Percentiles rank a stretch among this genome's conserved stretches.
Evolutionary conservation across 1,140 invertebrate species (phyloP).

Genomic region (Leguminivora glycinivorella): DNA sequence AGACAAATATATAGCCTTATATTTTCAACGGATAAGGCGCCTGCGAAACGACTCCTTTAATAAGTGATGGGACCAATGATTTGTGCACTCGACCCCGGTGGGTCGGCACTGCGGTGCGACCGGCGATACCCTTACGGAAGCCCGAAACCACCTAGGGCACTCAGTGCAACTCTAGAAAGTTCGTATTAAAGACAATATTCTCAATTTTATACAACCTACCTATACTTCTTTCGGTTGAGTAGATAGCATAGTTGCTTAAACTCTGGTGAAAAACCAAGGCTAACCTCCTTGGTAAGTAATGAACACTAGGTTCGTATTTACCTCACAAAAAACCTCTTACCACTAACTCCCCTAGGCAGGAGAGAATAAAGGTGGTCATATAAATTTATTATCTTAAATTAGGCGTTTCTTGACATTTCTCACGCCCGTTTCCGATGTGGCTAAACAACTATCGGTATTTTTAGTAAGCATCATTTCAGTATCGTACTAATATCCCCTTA

Average conservation of each 20-base stretch:
- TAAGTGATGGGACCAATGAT: slow-evolving; percentile 61
- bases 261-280: slow-evolving; percentile 1
- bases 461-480: neutral
- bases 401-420: neutral
- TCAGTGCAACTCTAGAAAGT: slow-evolving; percentile 28
- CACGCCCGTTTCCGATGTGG: neutral
- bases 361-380: neutral
- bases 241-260: slow-evolving; percentile 18
- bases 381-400: neutral
- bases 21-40: neutral
- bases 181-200: slow-evolving; percentile 39
- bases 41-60: slow-evolving; percentile 41
- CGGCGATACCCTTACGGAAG: neutral
- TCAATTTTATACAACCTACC: slow-evolving; percentile 24
- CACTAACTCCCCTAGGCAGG: neutral
- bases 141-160: slow-evolving; percentile 7
- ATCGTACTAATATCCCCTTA: neutral
- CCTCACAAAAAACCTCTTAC: neutral
- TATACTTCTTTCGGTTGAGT: slow-evolving; percentile 25
- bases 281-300: slow-evolving; percentile 16
- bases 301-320: neutral
- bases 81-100: slow-evolving; percentile 14
- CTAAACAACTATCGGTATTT: neutral
- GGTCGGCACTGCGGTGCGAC: neutral
- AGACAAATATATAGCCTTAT: neutral